Evolutionary conservation across 2,113 vertebrate species (phyloP).

Genomic region (human (Homo sapiens)): DNA sequence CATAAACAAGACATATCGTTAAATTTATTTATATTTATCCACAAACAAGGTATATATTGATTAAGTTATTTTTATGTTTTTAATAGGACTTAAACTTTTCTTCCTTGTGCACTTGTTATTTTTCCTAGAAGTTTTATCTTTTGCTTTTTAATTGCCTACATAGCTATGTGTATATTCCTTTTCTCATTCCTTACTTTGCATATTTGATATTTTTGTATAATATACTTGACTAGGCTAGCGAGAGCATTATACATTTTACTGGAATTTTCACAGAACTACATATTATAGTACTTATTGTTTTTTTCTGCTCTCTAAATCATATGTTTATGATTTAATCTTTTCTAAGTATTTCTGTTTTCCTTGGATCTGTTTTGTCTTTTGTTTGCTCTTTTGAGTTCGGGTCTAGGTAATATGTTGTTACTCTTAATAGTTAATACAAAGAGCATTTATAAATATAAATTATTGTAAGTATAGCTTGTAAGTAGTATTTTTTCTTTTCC

Average conservation of each 20-base stretch:
- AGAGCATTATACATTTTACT: background rate
- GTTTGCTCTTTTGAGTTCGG: slow-evolving; percentile 9
- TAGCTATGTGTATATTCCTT: background rate
- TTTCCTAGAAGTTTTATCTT: background rate
- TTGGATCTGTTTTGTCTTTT: background rate
- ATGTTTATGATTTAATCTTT: slow-evolving; percentile 52
- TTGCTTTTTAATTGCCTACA: background rate
- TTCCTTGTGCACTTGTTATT: background rate
- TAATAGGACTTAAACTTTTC: background rate
- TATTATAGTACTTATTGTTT: background rate
- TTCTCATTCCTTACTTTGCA: background rate
- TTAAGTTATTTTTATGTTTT: background rate
- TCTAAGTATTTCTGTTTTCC: slow-evolving; percentile 44
- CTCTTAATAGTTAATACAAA: slow-evolving; percentile 10
- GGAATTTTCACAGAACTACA: background rate
- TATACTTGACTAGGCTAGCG: background rate
- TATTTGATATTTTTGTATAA: slow-evolving; percentile 2
- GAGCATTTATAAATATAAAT: background rate
- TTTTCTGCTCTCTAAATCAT: slow-evolving; percentile 1
- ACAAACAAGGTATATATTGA: background rate
- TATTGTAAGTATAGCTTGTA: background rate
- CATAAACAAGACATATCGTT: background rate
- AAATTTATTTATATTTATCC: too few relatives aligned
- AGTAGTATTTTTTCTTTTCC: background rate
- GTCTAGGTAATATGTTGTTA: background rate